These are phyloP conservation scores for Caenorhabditis sp. DNA, from an alignment of 2,888 invertebrate genomes.

Conservation along the genomic window DNA sequence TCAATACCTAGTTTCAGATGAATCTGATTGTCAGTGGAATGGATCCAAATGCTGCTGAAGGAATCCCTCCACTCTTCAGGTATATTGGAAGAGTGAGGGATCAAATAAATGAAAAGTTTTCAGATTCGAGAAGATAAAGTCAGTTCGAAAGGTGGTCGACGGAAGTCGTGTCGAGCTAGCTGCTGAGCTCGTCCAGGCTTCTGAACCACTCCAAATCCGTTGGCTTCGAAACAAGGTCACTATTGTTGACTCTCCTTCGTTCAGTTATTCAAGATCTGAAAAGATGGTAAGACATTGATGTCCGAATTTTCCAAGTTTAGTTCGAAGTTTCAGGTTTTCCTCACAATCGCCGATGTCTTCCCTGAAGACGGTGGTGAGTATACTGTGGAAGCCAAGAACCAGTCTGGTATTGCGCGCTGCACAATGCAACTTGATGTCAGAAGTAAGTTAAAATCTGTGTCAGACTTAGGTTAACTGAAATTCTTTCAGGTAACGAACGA, in stretches of 20 bases:
- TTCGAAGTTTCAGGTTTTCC: slow-evolving; percentile 50
- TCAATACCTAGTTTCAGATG: slow-evolving; percentile 70
- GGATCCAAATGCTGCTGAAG: slow-evolving; percentile 71
- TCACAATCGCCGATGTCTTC: slow-evolving; percentile 82
- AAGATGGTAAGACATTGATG: slow-evolving; percentile 48
- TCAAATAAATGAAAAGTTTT: neutral
- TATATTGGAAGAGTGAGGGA: neutral
- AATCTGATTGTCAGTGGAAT: slow-evolving; percentile 72
- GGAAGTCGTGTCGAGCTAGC: slow-evolving; percentile 74
- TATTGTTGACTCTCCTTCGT: slow-evolving; percentile 76
- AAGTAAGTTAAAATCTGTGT: slow-evolving; percentile 57
- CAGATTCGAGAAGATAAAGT: slow-evolving; percentile 71
- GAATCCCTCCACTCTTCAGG: slow-evolving; percentile 75
- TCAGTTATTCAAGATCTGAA: slow-evolving; percentile 71
- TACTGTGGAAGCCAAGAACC: slow-evolving; percentile 74
- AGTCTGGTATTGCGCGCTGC: slow-evolving; percentile 72
- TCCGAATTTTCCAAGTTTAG: neutral
- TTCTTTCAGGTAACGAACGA: slow-evolving; percentile 66
- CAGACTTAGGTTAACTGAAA: too few relatives aligned
- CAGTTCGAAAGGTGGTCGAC: slow-evolving; percentile 69
- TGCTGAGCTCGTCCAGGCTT: slow-evolving; percentile 75
- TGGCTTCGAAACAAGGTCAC: slow-evolving; percentile 81
- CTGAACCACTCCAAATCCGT: slow-evolving; percentile 80
- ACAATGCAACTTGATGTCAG: slow-evolving; percentile 72
- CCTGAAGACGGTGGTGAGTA: slow-evolving; percentile 86